These are phyloP conservation scores for Heliconius charithonia DNA, from an alignment of 2,888 invertebrate species.

Conservation along the genomic window DNA sequence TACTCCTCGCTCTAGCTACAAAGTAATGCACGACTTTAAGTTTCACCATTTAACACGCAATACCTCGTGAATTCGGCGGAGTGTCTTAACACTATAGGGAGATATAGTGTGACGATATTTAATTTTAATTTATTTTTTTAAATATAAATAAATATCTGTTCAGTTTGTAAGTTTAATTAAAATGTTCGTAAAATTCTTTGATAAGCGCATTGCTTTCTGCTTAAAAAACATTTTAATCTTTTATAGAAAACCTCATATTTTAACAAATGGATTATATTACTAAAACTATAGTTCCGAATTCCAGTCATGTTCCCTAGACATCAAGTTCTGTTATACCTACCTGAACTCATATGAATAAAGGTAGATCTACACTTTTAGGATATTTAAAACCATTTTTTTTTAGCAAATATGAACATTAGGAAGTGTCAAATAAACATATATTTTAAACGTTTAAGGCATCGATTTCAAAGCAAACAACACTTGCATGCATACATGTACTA, in stretches of 20 bases:
- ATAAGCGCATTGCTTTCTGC: no score
- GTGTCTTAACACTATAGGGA: no score
- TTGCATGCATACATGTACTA: no score
- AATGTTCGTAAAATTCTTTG: no score
- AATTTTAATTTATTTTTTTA: no score
- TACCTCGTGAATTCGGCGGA: no score
- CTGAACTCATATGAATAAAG: conserved; percentile 5
- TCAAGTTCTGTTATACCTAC: conserved; percentile 24
- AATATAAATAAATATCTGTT: no score
- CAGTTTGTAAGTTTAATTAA: no score
- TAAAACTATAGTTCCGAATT: conserved; percentile 35
- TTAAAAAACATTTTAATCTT: background rate
- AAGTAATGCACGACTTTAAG: no score
- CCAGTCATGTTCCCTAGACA: conserved; percentile 35
- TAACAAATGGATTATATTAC: background rate
- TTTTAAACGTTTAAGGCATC: background rate
- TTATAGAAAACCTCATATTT: background rate
- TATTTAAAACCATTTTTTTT: background rate
- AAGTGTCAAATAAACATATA: background rate
- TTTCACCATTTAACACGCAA: no score
- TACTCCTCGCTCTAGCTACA: no score
- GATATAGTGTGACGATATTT: no score
- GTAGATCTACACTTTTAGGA: background rate
- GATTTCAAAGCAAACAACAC: background rate
- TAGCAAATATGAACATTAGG: background rate